Percentiles rank a stretch among this genome's conserved stretches.
These are phyloP conservation scores for Dynastes hyllus DNA, from an alignment of 2,888 invertebrate species.

Conservation along the genomic window DNA sequence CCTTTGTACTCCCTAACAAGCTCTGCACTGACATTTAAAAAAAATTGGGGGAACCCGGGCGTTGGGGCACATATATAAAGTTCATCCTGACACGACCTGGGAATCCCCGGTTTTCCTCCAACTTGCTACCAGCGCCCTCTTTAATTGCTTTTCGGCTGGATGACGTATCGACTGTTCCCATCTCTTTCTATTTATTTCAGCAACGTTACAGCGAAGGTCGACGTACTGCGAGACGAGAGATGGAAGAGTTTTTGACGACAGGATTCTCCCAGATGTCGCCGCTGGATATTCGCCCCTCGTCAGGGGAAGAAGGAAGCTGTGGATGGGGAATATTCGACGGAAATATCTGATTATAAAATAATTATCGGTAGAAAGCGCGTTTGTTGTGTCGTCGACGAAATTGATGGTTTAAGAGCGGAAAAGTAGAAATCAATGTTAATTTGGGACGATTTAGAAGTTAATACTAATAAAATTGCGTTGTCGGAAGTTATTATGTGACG, in stretches of 20 bases:
- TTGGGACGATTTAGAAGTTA: background rate
- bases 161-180: conserved; percentile 55
- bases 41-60: conserved; percentile 31
- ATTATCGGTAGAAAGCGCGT: background rate
- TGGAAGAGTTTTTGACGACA: conserved; percentile 1
- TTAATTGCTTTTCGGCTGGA: conserved; percentile 30
- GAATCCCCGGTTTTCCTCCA: background rate
- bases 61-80: conserved; percentile 45
- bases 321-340: background rate
- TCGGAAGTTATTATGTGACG: too few species aligned
- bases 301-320: background rate
- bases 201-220: background rate
- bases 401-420: background rate
- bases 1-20: conserved; percentile 49
- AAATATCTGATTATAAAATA: conserved; percentile 16
- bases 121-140: conserved; percentile 1
- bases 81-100: conserved; percentile 26
- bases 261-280: background rate
- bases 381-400: background rate
- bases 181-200: background rate
- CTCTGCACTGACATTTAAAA: conserved; percentile 37
- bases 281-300: background rate
- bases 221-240: background rate
- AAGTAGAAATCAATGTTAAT: conserved; percentile 4
- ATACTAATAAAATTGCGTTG: too few species aligned